Percentiles rank a stretch among this genome's conserved stretches.
These are phyloP conservation scores for Indicator indicator DNA, from an alignment of 2,113 vertebrate species.

Conservation along the genomic window DNA sequence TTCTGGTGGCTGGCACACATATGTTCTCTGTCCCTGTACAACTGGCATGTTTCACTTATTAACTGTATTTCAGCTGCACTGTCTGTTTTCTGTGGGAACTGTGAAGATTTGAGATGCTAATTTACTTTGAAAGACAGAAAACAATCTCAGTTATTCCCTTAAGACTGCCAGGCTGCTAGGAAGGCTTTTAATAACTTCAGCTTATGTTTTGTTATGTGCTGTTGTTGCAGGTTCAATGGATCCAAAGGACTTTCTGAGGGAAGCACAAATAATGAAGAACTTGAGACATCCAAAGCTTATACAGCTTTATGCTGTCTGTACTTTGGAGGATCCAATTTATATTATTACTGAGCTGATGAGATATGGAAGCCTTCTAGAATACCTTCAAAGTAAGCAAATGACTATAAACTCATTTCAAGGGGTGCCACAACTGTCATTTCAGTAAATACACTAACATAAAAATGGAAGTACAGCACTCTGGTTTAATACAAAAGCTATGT, in stretches of 20 bases:
- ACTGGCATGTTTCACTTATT: constrained; percentile 40
- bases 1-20: constrained; percentile 22
- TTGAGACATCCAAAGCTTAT: constrained; percentile 93
- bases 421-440: constrained; percentile 26
- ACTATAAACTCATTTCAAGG: constrained; percentile 51
- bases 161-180: constrained; percentile 30
- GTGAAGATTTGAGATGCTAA: constrained; percentile 59
- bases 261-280: constrained; percentile 96
- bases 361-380: constrained; percentile 91
- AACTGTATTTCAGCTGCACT: constrained; percentile 33
- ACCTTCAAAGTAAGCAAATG: constrained; percentile 89
- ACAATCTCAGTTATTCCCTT: constrained; percentile 52
- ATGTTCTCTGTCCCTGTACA: background rate
- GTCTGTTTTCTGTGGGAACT: constrained; percentile 58
- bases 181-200: constrained; percentile 58
- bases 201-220: constrained; percentile 61
- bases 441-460: constrained; percentile 33
- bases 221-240: constrained; percentile 90
- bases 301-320: constrained; percentile 97
- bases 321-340: constrained; percentile 93
- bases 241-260: constrained; percentile 88
- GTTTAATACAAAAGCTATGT: background rate
- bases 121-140: constrained; percentile 53
- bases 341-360: constrained; percentile 98
- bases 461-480: background rate